These are phyloP conservation scores for Diadema setosum DNA, from an alignment of 35 echinoderm and acorn worm species.

Conservation along the genomic window DNA sequence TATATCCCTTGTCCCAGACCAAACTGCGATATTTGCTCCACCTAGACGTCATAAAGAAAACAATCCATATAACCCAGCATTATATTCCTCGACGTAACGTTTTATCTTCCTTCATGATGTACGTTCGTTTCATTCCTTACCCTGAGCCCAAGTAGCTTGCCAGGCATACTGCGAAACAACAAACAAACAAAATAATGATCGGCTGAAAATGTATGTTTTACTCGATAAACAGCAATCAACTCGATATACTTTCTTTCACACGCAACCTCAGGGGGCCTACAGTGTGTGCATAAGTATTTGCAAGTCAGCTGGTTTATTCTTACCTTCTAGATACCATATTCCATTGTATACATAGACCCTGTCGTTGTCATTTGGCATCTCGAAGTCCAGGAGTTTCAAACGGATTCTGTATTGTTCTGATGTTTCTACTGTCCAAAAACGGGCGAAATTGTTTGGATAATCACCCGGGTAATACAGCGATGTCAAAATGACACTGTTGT, in stretches of 20 bases:
- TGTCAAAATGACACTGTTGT: not conserved
- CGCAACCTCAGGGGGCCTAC: not conserved
- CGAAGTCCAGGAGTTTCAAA: not conserved
- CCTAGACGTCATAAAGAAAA: no score
- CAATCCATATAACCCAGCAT: no score
- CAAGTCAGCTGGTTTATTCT: not conserved
- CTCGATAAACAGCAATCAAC: not conserved
- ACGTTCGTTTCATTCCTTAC: not conserved
- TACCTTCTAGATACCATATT: not conserved
- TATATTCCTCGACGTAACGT: not conserved
- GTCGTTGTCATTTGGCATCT: not conserved
- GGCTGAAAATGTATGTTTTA: no score
- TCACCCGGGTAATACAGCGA: not conserved
- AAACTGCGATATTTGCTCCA: not conserved
- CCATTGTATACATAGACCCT: not conserved
- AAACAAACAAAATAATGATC: not conserved
- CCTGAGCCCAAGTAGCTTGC: not conserved
- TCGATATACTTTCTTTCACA: not conserved
- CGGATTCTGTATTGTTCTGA: not conserved
- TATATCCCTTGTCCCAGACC: not conserved
- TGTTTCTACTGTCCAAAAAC: not conserved
- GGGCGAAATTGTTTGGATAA: not conserved
- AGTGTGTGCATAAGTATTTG: not conserved
- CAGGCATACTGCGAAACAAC: not conserved
- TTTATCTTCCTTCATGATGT: not conserved